These are phyloP conservation scores for Arrhopalites spinosus DNA, from an alignment of 2,888 invertebrate genomes.

Conservation along the genomic window DNA sequence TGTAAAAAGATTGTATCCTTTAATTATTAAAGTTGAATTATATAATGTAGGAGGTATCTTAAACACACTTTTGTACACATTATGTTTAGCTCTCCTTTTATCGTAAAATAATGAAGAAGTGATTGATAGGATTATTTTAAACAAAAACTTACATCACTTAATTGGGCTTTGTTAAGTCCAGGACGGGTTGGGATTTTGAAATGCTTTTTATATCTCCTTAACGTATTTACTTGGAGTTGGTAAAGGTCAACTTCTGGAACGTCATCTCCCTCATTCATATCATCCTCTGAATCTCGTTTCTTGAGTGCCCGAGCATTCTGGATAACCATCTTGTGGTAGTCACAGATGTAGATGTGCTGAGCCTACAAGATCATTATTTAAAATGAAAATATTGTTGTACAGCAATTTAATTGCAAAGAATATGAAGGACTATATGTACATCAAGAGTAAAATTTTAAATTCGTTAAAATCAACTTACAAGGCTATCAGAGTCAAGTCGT, in stretches of 20 bases:
- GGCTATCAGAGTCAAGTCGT: constrained; percentile 82
- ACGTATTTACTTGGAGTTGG: constrained; percentile 91
- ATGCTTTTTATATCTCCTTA: constrained; percentile 89
- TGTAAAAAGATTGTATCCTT: constrained; percentile 62
- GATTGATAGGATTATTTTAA: not conserved
- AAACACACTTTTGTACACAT: too few species aligned
- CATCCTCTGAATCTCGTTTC: constrained; percentile 91
- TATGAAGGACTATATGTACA: not conserved
- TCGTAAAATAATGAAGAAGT: too few species aligned
- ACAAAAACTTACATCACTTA: constrained; percentile 81
- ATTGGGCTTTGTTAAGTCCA: constrained; percentile 90
- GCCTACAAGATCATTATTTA: constrained; percentile 66
- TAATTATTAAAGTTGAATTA: not conserved
- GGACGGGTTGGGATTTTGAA: constrained; percentile 90
- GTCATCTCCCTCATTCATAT: constrained; percentile 90
- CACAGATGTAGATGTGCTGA: constrained; percentile 94
- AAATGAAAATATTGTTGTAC: not conserved
- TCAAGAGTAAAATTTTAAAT: constrained; percentile 1
- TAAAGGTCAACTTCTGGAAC: constrained; percentile 91
- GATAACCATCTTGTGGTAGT: constrained; percentile 93
- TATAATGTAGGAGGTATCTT: too few species aligned
- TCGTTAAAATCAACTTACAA: constrained; percentile 64
- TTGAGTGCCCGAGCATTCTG: constrained; percentile 91
- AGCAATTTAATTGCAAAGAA: not conserved
- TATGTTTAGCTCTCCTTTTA: too few species aligned